Base-by-base conservation (phyloP, 2,113 vertebrate genomes). In the Poeciliopsis prolifica region DNA sequence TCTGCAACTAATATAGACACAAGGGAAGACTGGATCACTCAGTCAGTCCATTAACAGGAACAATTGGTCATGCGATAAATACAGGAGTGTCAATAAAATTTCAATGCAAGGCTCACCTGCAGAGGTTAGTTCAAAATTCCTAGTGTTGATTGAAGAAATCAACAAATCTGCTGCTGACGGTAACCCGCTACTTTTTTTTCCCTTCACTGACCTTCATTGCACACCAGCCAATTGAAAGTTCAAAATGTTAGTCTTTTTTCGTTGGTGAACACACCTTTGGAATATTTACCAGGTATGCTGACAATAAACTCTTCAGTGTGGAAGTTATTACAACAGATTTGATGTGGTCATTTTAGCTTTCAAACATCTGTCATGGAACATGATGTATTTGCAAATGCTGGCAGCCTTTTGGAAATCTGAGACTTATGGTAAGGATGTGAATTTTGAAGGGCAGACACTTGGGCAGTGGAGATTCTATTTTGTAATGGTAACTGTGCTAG, bases 41-140 rank as follows among this genome's bases (percentile, higher is more conserved):
- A 35, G n/a, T 76, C 70, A 28, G 30, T 75, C 70, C 44, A 72
- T 82, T 71, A 70, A 68, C 70, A 77, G 73, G 74, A 37, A 75
- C 26, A 26, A 75, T 75, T 33, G 0, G 0, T 58, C 40, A 66
- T 65, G 40, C 61, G 69, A 58, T 58, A 58, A 58, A 58, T 58
- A 54, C 22, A 24, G 24, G 24, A 58, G 51, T 22, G 8, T 10
- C 22, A n/a, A n/a, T n/a, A 10, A n/a, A n/a, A 58, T 24, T 10
- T 22, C 51, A 58, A 58, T 24, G 24, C 51, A 58, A 48, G 17
- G 15, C 15, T 48, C 44, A 54, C 51, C 22, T 54, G 51, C 6
- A 54, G 7, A n/a, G 9, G 24, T n/a, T 24, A 58, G 24, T 9
- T 3, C 6, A n/a, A 58, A 24, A n/a, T 24, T 24, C 24, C 1